Evolutionary conservation across 1,140 invertebrate genomes (phyloP).

Genomic region (Tachypleus tridentatus): DNA sequence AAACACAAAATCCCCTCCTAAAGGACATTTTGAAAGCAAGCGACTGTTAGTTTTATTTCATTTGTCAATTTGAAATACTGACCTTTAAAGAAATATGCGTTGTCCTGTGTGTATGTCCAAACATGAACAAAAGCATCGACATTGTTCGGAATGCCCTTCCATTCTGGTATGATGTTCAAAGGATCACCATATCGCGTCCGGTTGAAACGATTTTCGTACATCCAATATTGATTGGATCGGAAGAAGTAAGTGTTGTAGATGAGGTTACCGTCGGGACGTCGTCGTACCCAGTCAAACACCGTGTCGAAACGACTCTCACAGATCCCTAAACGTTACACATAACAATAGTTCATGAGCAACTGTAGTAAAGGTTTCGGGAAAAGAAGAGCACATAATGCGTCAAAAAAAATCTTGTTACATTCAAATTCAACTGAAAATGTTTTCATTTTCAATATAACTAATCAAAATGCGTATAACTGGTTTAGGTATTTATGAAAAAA

Average conservation of each 20-base stretch:
- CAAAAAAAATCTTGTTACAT: too few relatives aligned
- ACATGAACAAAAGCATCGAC: conserved; percentile 34
- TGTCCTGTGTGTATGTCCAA: conserved; percentile 27
- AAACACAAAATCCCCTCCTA: too few relatives aligned
- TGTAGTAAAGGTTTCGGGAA: too few relatives aligned
- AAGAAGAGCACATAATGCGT: too few relatives aligned
- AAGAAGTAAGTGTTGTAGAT: conserved; percentile 39
- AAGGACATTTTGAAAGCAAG: not conserved
- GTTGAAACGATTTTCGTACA: conserved; percentile 37
- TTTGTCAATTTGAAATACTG: conserved; percentile 2
- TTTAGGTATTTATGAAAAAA: too few relatives aligned
- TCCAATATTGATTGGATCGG: conserved; percentile 35
- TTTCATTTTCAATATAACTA: too few relatives aligned
- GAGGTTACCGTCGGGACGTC: conserved; percentile 29
- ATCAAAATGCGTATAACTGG: too few relatives aligned
- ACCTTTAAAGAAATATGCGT: conserved; percentile 36
- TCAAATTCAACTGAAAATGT: too few relatives aligned
- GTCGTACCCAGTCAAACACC: conserved; percentile 35
- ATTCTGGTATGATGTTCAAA: conserved; percentile 30
- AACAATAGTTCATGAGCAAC: too few relatives aligned
- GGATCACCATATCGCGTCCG: conserved; percentile 36
- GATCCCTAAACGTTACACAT: conserved; percentile 25
- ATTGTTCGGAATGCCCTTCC: conserved; percentile 31
- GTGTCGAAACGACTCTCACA: conserved; percentile 34
- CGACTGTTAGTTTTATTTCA: not conserved